Evolutionary conservation across 2,888 invertebrate genomes (phyloP), one percentile per base, ranked within the genome.

Genomic region (Trisateles emortualis): DNA sequence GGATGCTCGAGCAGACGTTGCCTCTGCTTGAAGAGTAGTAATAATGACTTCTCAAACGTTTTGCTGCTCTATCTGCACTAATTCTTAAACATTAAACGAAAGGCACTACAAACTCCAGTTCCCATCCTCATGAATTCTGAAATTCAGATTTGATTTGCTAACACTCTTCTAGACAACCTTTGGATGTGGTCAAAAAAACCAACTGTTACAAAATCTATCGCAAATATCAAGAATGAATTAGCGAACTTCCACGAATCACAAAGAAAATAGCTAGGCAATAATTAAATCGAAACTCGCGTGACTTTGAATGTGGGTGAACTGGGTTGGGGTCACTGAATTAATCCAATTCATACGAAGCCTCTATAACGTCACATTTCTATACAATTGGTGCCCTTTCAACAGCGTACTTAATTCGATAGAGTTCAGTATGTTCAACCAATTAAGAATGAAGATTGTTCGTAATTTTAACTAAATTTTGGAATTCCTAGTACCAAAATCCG

Each of bases 281-380:
- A 64, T 59, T 54, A 62, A 68, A 75, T 68, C 47, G 46, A 50
- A 63, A 52, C 63, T 80, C 70, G 82, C 83, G 83, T 85, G 84
- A 74, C 68, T 73, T 69, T 67, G 73, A 77, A 84, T 76, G 72
- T 79, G 74, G 76, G 73, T 73, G 70, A 83, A 83, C 68, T 77
- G 73, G 85, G 83, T 82, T 72, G 76, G 70, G 78, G 79, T 71
- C 79, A 71, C 55, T 69, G 74, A 68, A 82, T 83, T 82, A 83
- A 83, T 83, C 83, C 80, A 76, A 81, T 82, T 79, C 70, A 66
- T 59, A 65, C 38, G 82, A 83, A 83, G 78, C 83, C 83, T 64
- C 50, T 79, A 67, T 64, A 79, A 76, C 56, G 78, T 74, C 67
- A 70, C 63, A 62, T 56, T 56, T 63, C 53, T 64, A 64, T 46